Conservation (phyloP, 2,888 invertebrate genomes). For the Nemotelus pantherinus region DNA sequence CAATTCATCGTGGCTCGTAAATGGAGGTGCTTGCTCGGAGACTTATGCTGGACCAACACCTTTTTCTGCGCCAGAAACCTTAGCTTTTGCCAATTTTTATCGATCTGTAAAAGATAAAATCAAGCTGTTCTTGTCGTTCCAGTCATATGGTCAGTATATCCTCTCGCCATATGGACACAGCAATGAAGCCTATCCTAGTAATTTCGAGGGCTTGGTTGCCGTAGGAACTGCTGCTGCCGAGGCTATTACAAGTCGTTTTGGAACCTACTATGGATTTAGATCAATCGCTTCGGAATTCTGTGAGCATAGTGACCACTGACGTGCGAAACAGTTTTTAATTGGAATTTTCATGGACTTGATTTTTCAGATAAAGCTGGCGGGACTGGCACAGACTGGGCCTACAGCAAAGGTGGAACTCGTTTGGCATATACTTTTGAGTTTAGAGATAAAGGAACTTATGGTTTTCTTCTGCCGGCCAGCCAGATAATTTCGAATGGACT, state of each 20-base stretch:
- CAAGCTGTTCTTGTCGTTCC: constrained; percentile 70
- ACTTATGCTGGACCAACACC: constrained; percentile 68
- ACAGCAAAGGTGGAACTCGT: constrained; percentile 65
- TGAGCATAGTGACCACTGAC: constrained; percentile 60
- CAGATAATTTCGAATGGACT: constrained; percentile 72
- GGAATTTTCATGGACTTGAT: background rate
- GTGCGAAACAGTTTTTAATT: constrained; percentile 19
- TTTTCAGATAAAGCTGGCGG: constrained; percentile 64
- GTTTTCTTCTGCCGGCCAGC: constrained; percentile 73
- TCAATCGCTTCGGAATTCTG: constrained; percentile 70
- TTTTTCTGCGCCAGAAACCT: constrained; percentile 70
- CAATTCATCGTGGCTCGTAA: constrained; percentile 59
- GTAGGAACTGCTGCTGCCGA: constrained; percentile 67
- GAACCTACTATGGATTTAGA: constrained; percentile 67
- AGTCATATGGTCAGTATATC: constrained; percentile 72
- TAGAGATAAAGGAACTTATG: constrained; percentile 74
- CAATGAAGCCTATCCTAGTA: constrained; percentile 61
- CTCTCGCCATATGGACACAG: constrained; percentile 71
- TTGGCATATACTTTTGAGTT: constrained; percentile 70
- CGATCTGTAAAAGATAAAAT: constrained; percentile 63
- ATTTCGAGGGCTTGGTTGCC: constrained; percentile 64
- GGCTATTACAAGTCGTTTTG: constrained; percentile 66
- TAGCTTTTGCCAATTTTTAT: constrained; percentile 65
- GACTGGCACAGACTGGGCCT: constrained; percentile 67
- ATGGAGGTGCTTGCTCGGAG: constrained; percentile 65